Evolutionary conservation across 2,888 invertebrate species (phyloP), one percentile per base, ranked within the genome.

Genomic region (Xylocampa areola): DNA sequence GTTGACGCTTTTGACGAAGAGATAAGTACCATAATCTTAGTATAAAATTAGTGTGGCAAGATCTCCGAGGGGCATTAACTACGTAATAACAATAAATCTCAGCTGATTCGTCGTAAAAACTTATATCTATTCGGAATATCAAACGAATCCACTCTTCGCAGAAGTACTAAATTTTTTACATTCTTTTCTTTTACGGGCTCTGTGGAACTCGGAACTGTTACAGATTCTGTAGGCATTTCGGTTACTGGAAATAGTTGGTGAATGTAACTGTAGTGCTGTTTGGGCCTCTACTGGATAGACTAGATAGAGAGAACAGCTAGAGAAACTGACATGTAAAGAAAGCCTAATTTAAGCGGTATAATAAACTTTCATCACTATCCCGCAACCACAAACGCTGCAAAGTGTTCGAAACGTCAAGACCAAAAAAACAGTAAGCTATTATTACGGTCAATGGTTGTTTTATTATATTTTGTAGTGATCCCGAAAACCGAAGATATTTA

Each of bases 61-160:
- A 43, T 52, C 21, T 57, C 45, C 19, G 16, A 53, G 47, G 41
- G 41, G 41, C 50, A 58, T 69, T 69, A 60, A 73, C 33, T 4
- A 14, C 33, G 54, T 19, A 61, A 70, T 76, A 70, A 69, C 49
- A 43, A 74, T 74, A 74, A 74, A 76, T 76, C 73, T 64, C 30
- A 17, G 44, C 45, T 73, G 66, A 66, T 76, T 59, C 66, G 53
- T 58, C 62, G 70, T 73, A 73, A 68, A 67, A 57, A 53, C 45
- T 51, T 66, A 57, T 69, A 60, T 69, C 53, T 74, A 64, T 76
- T 61, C 61, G 4, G 52, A 61, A 73, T 68, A 76, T 76, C 73
- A 68, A 68, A 76, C 53, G 57, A 48, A 55, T 62, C 19, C 29
- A 59, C 25, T 21, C 39, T 73, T 73, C 74, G 55, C 53, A 64